Evolutionary conservation across 2,888 invertebrate genomes (phyloP), one percentile per base, ranked within the genome.

Genomic region (Octodonta nipae): DNA sequence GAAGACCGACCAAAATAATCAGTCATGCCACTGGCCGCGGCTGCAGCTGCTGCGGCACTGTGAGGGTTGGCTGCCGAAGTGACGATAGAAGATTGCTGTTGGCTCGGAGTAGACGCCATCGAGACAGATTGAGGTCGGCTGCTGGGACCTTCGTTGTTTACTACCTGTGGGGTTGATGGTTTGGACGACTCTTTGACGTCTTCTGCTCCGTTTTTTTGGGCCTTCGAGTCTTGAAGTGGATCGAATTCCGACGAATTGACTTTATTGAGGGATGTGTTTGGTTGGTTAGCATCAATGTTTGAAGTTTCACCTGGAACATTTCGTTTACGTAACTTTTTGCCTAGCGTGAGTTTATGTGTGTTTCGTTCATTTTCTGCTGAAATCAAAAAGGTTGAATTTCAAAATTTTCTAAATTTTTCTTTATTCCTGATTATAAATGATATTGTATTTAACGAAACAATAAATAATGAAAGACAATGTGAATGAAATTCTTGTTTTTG

Each of bases 171-270:
- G 34, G 49, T 52, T 14, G 51, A 43, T 7, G 51, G 48, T 39
- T 52, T 51, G 5, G 50, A 47, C 14, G 45, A 34, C 33, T 53
- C 51, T 34, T 56, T 57, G 11, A 35, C 38, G 20, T 54, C 52
- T 31, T 50, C 54, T 17, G 44, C 51, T 4, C 49, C 51, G 33
- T 54, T 54, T 32, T 55, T 53, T 33, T 48, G 54, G 31, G 47
- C 49, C 38, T 56, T 59, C n/a, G n/a, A n/a, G 15, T 64, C 63
- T 49, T 69, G 67, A 17, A 72, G 50, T 3, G 72, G 72, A 52
- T 73, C 72, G 58, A 73, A 73, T 49, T 73, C 72, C 46, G 70
- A 68, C 27, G 71, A 63, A 44, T 61, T 64, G 20, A 60, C 57
- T 40, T 58, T 58, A 35, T 52, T 59, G 34, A 51, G 15, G 11